These are phyloP conservation scores for Oncorhynchus gorbuscha DNA, from an alignment of 2,113 vertebrate species.

Conservation along the genomic window DNA sequence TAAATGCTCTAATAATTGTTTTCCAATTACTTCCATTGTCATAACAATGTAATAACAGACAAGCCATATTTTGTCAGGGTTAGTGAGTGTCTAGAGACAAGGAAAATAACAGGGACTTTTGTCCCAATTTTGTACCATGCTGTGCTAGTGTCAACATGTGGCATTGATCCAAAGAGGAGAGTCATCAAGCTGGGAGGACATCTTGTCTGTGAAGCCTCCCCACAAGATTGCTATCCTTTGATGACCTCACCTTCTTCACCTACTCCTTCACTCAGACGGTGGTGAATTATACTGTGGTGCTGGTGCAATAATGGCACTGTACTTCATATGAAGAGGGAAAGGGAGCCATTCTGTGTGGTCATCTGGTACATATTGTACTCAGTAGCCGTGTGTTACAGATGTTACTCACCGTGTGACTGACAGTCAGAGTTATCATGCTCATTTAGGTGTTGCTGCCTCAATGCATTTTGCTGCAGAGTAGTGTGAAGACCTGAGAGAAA, in stretches of 20 bases:
- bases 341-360: slow-evolving; percentile 26
- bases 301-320: too few relatives aligned
- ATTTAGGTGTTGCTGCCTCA: slow-evolving; percentile 48
- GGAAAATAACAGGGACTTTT: slow-evolving; percentile 16
- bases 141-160: slow-evolving; percentile 14
- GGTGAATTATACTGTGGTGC: too few relatives aligned
- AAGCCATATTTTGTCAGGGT: background rate
- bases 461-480: slow-evolving; percentile 32
- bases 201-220: background rate
- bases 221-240: background rate
- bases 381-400: slow-evolving; percentile 47
- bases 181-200: slow-evolving; percentile 18
- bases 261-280: too few relatives aligned
- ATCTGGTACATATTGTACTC: too few relatives aligned
- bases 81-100: slow-evolving; percentile 15
- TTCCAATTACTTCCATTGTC: background rate
- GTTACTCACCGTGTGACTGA: slow-evolving; percentile 59
- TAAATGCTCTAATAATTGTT: background rate
- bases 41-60: background rate
- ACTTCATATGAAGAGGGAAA: background rate
- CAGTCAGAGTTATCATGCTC: slow-evolving; percentile 41
- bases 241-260: too few relatives aligned
- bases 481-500: background rate
- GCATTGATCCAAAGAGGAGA: slow-evolving; percentile 6
- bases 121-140: slow-evolving; percentile 13